Evolutionary conservation across 1,140 invertebrate genomes (phyloP), one percentile per base, ranked within the genome.

Genomic region (Ruditapes philippinarum): DNA sequence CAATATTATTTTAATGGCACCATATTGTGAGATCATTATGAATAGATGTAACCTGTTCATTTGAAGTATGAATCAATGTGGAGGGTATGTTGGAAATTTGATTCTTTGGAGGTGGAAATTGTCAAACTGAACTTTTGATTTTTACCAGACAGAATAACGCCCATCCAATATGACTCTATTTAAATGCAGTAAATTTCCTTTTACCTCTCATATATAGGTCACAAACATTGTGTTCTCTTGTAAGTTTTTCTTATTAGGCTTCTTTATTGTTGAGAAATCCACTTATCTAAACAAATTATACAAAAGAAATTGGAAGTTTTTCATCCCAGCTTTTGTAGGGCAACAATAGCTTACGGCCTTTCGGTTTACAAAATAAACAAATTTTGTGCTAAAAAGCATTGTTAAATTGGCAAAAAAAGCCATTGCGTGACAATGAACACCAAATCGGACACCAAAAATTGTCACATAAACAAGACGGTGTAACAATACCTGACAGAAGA

Each of bases 361-460:
- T 38, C 3, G 17, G 28, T 54, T 78, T 78, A 54, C 42, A 54
- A 78, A 78, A 78, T 78, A 78, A 78, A 78, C 36, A 78, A 57
- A 54, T 78, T 31, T 54, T 4, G 45, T 54, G 74, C 33, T 31
- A 51, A 45, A 78, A 51, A 33, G 31, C 22, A 51, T 49, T 51
- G 42, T 54, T 3, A 51, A 33, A 36, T 36, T 36, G 25, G 19
- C 28, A 31, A 78, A 12, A 49, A 78, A 51, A 40, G 74, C 28
- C 31, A 78, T 78, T 78, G 45, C 45, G 31, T 78, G 74, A 78
- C 74, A 51, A 22, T 36, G 45, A 78, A 25, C 42, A 54, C 22
- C n/a, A 54, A 78, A 78, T 78, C 54, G 45, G 74, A 78, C 74
- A 57, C 14, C 25, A 25, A 62, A 28, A 73, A 33, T 73, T 78